A percentile compares a stretch with the other conserved stretches of the same genome.
Evolutionary conservation across 2,888 invertebrate species (phyloP).

Genomic region (Diabrotica balteata): DNA sequence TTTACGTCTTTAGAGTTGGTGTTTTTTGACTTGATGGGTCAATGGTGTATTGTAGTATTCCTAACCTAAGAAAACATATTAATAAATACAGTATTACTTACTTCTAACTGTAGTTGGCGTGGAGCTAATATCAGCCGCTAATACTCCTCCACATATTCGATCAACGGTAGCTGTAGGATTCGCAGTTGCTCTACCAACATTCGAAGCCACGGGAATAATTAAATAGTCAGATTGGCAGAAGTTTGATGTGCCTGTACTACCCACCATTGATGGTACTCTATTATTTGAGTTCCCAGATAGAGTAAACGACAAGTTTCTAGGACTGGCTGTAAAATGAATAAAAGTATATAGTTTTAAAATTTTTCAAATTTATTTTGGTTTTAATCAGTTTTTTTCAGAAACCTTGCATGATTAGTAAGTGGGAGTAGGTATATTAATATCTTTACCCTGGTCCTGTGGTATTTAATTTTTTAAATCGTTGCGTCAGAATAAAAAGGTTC

Average conservation of each 20-base stretch:
- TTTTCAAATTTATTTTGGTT: too few species aligned
- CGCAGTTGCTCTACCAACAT: constrained; percentile 67
- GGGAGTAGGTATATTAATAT: too few species aligned
- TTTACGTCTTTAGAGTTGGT: too few species aligned
- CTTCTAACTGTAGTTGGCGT: constrained; percentile 74
- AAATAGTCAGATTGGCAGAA: constrained; percentile 82
- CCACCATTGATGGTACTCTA: constrained; percentile 74
- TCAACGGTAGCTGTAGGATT: constrained; percentile 75
- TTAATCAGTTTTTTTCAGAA: too few species aligned
- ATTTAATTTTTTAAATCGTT: too few species aligned
- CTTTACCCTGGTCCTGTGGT: too few species aligned
- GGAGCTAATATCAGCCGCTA: constrained; percentile 76
- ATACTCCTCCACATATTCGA: constrained; percentile 82
- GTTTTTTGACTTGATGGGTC: too few species aligned
- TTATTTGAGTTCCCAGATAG: constrained; percentile 79
- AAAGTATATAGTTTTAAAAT: too few species aligned
- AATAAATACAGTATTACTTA: constrained; percentile 60
- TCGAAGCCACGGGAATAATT: constrained; percentile 78
- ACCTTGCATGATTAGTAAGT: too few species aligned
- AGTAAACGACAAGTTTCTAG: constrained; percentile 77
- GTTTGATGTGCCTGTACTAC: constrained; percentile 70
- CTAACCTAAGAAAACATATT: too few species aligned
- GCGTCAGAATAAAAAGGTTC: too few species aligned
- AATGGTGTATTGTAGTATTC: too few species aligned
- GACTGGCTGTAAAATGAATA: constrained; percentile 65